These are phyloP conservation scores for Trinorchestia longiramus DNA, from an alignment of 1,140 invertebrate genomes.

Conservation along the genomic window DNA sequence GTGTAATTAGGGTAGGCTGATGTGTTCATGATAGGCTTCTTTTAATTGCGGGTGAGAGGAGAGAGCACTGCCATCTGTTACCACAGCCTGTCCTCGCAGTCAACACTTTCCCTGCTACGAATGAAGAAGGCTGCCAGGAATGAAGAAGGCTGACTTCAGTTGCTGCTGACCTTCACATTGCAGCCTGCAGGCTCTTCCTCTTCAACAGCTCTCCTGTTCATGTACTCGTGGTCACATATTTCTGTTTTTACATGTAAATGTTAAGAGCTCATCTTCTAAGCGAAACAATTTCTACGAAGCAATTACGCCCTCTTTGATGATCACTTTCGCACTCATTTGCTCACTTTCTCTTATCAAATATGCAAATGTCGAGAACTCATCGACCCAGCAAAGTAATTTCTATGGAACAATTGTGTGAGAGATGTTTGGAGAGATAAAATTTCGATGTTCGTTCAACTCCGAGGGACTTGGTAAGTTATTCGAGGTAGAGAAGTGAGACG, in stretches of 20 bases:
- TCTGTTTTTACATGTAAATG: background rate
- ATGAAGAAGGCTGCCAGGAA: background rate
- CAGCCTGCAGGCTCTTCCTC: background rate
- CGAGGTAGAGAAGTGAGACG: background rate
- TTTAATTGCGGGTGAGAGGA: slow-evolving; percentile 31
- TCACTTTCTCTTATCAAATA: background rate
- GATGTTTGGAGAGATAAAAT: background rate
- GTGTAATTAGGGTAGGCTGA: slow-evolving; percentile 21
- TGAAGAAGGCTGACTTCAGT: background rate
- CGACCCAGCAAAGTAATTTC: slow-evolving; percentile 14
- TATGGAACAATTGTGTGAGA: slow-evolving; percentile 20
- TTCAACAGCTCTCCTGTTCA: background rate
- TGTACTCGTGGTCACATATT: background rate
- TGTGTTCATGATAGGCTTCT: slow-evolving; percentile 33
- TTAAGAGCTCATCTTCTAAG: background rate
- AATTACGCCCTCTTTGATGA: background rate
- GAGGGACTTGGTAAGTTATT: background rate
- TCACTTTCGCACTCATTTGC: slow-evolving; percentile 6
- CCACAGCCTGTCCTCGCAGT: background rate
- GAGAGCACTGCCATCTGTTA: background rate
- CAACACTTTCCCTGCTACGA: background rate
- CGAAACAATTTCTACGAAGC: slow-evolving; percentile 13
- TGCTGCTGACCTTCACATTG: background rate
- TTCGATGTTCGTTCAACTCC: background rate
- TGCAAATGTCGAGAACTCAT: slow-evolving; percentile 21